phyloP scores from a whole-genome alignment of 2,888 invertebrate species.

The Eupithecia exiguata region DNA sequence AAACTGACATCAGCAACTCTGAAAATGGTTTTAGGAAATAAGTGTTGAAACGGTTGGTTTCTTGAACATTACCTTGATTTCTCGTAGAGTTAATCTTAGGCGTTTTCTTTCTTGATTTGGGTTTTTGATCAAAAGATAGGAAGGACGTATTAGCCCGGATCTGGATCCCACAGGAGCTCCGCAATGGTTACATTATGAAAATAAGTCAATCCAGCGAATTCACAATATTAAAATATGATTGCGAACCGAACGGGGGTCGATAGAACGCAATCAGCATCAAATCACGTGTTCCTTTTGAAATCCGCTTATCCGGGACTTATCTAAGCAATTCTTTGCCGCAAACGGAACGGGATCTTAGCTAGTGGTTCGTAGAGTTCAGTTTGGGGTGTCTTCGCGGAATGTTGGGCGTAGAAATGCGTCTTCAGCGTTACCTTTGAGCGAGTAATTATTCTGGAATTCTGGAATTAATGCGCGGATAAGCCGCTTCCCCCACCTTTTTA shows the following conservation, averaged over 20 bases:
- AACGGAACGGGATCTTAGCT: conserved; percentile 54
- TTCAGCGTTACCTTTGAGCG: conserved; percentile 74
- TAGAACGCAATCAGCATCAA: conserved; percentile 76
- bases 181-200: conserved; percentile 53
- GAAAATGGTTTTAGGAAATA: not conserved
- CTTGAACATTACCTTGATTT: not conserved
- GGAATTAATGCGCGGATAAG: conserved; percentile 79
- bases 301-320: conserved; percentile 74
- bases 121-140: not conserved
- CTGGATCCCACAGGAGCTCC: conserved; percentile 39
- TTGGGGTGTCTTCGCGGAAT: conserved; percentile 52
- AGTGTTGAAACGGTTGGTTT: not conserved
- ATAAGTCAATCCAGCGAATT: conserved; percentile 72
- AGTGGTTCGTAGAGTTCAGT: conserved; percentile 49
- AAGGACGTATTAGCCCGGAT: conserved; percentile 1
- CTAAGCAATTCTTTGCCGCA: conserved; percentile 51
- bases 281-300: conserved; percentile 81
- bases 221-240: conserved; percentile 82
- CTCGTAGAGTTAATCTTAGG: not conserved
- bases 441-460: conserved; percentile 79
- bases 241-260: conserved; percentile 53
- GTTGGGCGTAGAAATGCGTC: conserved; percentile 62
- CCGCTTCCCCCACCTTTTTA: conserved; percentile 55
- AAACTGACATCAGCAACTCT: not conserved
- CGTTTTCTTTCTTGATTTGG: not conserved